Conservation (phyloP, 1,140 invertebrate species). For the Chymomyza costata region DNA sequence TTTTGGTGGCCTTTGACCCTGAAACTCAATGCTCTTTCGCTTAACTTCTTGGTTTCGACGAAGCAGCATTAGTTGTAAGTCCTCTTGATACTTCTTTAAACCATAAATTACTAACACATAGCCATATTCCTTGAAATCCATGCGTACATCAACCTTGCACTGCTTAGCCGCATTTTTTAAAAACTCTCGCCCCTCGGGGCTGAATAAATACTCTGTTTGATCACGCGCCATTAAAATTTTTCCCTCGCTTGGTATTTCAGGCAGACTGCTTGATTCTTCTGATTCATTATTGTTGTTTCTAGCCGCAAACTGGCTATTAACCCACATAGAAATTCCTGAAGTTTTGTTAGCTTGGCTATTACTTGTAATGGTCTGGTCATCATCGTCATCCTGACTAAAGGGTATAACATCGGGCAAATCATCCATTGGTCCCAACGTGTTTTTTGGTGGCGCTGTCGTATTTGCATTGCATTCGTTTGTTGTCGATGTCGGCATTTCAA, state of each 20-base stretch:
- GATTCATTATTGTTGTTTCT: too few relatives aligned
- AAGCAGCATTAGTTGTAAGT: conserved; percentile 75
- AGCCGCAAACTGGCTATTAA: conserved; percentile 20
- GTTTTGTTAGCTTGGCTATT: conserved; percentile 6
- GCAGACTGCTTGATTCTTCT: neutral
- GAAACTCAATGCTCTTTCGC: conserved; percentile 43
- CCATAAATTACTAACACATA: conserved; percentile 76
- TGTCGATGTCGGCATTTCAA: conserved; percentile 53
- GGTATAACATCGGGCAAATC: conserved; percentile 59
- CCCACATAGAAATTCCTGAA: conserved; percentile 56
- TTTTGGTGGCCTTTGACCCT: conserved; percentile 53
- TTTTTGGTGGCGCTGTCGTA: neutral
- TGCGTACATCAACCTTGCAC: conserved; percentile 73
- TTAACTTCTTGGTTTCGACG: conserved; percentile 52
- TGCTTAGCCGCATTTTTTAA: conserved; percentile 64
- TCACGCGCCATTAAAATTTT: conserved; percentile 76
- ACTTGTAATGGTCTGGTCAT: conserved; percentile 6
- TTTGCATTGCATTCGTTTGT: conserved; percentile 18
- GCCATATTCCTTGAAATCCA: conserved; percentile 70
- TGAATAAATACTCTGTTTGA: conserved; percentile 75
- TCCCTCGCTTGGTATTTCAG: conserved; percentile 57
- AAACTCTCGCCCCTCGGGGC: conserved; percentile 75
- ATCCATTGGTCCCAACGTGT: conserved; percentile 30
- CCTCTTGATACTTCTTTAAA: conserved; percentile 75
- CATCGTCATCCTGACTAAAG: conserved; percentile 21